These are phyloP conservation scores for Nomia melanderi DNA, from an alignment of 1,140 invertebrate genomes.

Conservation along the genomic window DNA sequence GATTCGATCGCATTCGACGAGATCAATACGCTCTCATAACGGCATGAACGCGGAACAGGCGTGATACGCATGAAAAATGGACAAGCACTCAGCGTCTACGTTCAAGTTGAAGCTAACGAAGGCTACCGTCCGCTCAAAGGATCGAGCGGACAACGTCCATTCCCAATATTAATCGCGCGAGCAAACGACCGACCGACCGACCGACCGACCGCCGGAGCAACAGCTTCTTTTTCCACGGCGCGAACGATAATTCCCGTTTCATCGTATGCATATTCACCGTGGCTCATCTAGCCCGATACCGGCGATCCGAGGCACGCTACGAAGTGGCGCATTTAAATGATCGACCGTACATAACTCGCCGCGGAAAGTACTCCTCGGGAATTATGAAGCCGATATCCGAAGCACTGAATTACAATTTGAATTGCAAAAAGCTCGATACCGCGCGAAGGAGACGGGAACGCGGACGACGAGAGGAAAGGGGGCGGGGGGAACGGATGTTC, in stretches of 20 bases:
- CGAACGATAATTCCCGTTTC: conserved; percentile 21
- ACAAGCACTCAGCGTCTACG: no score
- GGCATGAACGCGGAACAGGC: no score
- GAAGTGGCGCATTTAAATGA: conserved; percentile 27
- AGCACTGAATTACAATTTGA: conserved; percentile 20
- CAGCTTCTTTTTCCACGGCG: background rate
- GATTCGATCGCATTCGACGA: no score
- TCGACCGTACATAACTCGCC: background rate
- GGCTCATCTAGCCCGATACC: background rate
- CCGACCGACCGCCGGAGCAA: no score
- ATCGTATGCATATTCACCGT: conserved; percentile 27
- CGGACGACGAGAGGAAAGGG: background rate
- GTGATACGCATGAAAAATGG: no score
- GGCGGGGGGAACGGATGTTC: background rate
- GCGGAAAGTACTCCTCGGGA: background rate
- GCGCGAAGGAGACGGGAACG: background rate
- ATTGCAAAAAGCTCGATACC: background rate
- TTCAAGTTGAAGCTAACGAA: no score
- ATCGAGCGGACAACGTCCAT: no score
- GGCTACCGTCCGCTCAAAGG: no score
- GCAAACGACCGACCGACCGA: no score
- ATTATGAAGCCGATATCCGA: conserved; percentile 31
- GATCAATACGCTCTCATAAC: no score
- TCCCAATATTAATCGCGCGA: no score
- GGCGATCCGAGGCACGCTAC: background rate